Percentiles rank a stretch among this genome's conserved stretches.
phyloP scores from a whole-genome alignment of 2,113 vertebrate genomes.

The Willisornis vidua region DNA sequence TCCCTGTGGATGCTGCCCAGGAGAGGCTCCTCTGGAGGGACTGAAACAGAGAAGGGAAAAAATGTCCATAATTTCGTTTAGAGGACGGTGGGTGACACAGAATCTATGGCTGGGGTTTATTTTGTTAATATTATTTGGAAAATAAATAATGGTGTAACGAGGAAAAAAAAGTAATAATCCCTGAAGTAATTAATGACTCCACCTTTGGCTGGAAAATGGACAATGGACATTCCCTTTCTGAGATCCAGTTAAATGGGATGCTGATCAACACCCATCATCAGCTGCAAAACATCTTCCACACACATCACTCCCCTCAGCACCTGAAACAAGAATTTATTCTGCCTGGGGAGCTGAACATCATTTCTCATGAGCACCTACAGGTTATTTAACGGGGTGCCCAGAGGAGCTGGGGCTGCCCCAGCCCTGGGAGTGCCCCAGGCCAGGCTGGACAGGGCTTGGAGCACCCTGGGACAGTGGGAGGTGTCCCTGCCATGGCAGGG shows the following conservation, averaged over 20 bases:
- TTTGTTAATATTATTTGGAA: not conserved
- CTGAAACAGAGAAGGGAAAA: not conserved
- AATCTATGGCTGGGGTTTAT: not conserved
- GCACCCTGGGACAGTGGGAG: not conserved
- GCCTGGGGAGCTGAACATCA: fast-evolving
- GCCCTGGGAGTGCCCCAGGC: not conserved
- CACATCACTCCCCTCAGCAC: not conserved
- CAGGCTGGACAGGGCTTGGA: not conserved
- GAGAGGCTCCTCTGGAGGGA: not conserved
- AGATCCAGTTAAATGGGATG: fast-evolving
- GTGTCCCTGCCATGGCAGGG: not conserved
- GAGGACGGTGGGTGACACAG: not conserved
- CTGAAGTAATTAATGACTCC: too few relatives aligned
- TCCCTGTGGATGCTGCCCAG: not conserved
- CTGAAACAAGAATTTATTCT: fast-evolving
- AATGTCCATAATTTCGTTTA: not conserved
- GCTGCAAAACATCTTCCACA: not conserved
- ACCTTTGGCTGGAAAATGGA: not conserved
- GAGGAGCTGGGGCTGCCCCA: not conserved
- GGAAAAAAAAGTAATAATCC: not conserved
- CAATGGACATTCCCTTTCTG: fast-evolving
- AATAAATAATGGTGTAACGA: fast-evolving
- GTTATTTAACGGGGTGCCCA: not conserved
- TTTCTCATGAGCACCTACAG: not conserved
- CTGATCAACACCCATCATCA: fast-evolving